phyloP scores from a whole-genome alignment of 2,888 invertebrate genomes.

The Cephus pulcher region DNA sequence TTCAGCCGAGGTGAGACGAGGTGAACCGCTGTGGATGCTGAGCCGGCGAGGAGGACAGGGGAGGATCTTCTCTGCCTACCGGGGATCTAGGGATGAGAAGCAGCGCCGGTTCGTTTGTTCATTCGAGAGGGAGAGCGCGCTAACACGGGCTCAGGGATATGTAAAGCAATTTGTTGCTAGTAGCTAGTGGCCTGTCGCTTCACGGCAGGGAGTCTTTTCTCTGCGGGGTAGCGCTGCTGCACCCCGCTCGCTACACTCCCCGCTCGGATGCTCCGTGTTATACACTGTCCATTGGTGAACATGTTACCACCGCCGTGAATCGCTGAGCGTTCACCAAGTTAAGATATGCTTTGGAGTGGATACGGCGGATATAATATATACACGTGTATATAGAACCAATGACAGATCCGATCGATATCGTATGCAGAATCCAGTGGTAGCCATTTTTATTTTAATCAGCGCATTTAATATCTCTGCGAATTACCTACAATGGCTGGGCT shows the following conservation, averaged over 20 bases:
- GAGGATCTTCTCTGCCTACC: constrained; percentile 13
- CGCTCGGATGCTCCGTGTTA: not conserved
- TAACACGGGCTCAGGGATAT: constrained; percentile 30
- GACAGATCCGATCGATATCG: not conserved
- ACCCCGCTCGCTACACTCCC: not conserved
- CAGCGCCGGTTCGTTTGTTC: constrained; percentile 14
- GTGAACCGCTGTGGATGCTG: not conserved
- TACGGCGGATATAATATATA: not conserved
- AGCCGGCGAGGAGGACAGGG: not conserved
- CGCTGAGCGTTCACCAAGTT: not conserved
- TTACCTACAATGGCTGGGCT: not conserved
- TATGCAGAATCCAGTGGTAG: constrained; percentile 13
- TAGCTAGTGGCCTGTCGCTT: constrained; percentile 55
- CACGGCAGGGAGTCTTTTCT: constrained; percentile 55
- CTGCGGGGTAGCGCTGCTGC: not conserved
- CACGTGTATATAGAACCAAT: not conserved
- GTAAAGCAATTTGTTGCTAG: constrained; percentile 60
- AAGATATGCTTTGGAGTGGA: not conserved
- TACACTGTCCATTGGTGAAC: not conserved
- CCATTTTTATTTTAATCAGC: constrained; percentile 42
- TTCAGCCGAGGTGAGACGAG: not conserved
- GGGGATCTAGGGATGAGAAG: constrained; percentile 17
- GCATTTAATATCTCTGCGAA: constrained; percentile 13
- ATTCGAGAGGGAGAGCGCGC: constrained; percentile 15
- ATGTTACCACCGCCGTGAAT: not conserved